A percentile compares a stretch with the other conserved stretches of the same genome.
Conservation (phyloP, 2,888 invertebrate genomes). For the Nowickia ferox region DNA sequence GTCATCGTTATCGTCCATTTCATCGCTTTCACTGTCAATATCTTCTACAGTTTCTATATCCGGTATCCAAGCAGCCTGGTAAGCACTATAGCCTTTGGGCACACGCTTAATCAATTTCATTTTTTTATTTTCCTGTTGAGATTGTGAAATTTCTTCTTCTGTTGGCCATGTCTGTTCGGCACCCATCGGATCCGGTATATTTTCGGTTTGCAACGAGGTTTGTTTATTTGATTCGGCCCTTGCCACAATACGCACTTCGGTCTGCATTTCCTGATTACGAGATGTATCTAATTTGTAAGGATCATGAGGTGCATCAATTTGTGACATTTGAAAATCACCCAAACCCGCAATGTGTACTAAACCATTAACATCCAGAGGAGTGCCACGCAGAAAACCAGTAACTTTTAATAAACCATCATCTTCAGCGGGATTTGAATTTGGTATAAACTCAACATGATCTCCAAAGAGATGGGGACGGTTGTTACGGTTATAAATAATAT, state of each 20-base stretch:
- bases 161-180: slow-evolving; percentile 99
- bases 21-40: slow-evolving; percentile 84
- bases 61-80: slow-evolving; percentile 97
- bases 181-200: slow-evolving; percentile 94
- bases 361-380: slow-evolving; percentile 92
- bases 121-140: slow-evolving; percentile 85
- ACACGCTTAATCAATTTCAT: slow-evolving; percentile 90
- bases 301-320: slow-evolving; percentile 89
- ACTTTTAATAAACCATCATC: slow-evolving; percentile 88
- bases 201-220: slow-evolving; percentile 90
- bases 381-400: slow-evolving; percentile 94
- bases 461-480: slow-evolving; percentile 92
- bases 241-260: slow-evolving; percentile 82
- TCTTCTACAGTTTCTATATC: slow-evolving; percentile 87
- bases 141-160: slow-evolving; percentile 92
- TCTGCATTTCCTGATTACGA: slow-evolving; percentile 72
- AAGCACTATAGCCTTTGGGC: slow-evolving; percentile 98
- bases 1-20: slow-evolving; percentile 77
- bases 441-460: slow-evolving; percentile 89
- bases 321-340: slow-evolving; percentile 95
- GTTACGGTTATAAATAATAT: slow-evolving; percentile 89
- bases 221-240: slow-evolving; percentile 88
- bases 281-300: slow-evolving; percentile 87
- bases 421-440: slow-evolving; percentile 81
- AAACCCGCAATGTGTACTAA: slow-evolving; percentile 95